Evolutionary conservation across 2,888 invertebrate genomes (phyloP).

Genomic region (Abscondita cerata): DNA sequence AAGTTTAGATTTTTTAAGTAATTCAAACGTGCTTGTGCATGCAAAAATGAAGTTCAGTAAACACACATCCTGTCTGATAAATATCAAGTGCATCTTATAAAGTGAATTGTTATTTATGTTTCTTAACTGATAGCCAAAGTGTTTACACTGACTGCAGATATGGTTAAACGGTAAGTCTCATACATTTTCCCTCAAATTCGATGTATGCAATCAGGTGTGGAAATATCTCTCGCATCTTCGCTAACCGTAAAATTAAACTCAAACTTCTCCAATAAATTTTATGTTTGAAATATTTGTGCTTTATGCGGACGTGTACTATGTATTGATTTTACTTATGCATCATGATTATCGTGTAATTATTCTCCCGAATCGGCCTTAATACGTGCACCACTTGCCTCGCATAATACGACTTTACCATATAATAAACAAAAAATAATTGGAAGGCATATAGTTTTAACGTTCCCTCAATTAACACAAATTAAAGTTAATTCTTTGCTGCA

Average conservation of each 20-base stretch:
- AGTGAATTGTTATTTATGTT: constrained; percentile 27
- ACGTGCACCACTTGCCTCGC: too few species aligned
- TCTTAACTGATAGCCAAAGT: constrained; percentile 37
- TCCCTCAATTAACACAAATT: background rate
- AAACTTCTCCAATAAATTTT: too few species aligned
- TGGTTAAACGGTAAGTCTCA: constrained; percentile 57
- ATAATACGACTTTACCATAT: too few species aligned
- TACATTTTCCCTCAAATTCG: background rate
- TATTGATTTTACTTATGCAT: constrained; percentile 33
- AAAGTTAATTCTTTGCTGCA: background rate
- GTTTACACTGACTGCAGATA: constrained; percentile 58
- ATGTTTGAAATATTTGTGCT: constrained; percentile 17
- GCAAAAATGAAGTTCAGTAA: constrained; percentile 38
- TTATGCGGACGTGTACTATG: constrained; percentile 26
- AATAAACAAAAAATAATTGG: too few species aligned
- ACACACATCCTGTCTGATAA: constrained; percentile 28
- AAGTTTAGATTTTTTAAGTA: background rate
- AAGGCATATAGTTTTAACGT: too few species aligned
- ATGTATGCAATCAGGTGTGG: too few species aligned
- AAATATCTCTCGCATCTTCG: too few species aligned
- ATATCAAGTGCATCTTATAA: constrained; percentile 30
- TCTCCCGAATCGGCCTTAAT: background rate
- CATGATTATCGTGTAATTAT: constrained; percentile 30
- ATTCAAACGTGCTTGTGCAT: constrained; percentile 23
- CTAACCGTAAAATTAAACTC: too few species aligned